These are phyloP conservation scores for Harpagifer antarcticus DNA, from an alignment of 2,797 vertebrate species.

Conservation along the genomic window DNA sequence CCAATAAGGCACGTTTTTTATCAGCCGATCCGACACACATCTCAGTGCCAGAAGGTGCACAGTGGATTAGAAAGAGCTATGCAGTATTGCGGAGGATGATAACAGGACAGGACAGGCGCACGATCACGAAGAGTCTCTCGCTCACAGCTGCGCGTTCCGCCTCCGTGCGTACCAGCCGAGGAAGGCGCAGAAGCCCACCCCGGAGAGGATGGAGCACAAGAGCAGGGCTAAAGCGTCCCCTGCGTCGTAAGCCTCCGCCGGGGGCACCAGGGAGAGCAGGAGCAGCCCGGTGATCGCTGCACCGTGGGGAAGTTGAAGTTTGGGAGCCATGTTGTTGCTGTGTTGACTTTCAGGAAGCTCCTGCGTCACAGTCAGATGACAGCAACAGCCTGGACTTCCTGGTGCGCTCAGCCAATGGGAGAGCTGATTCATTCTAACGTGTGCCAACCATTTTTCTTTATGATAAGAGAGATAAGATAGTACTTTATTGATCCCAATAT, in stretches of 20 bases:
- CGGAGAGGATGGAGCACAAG: constrained; percentile 84
- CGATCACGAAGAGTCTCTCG: too few relatives aligned
- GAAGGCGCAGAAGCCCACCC: constrained; percentile 91
- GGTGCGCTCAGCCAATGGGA: constrained; percentile 73
- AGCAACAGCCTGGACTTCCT: constrained; percentile 68
- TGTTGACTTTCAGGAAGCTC: constrained; percentile 44
- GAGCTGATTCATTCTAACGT: constrained; percentile 25
- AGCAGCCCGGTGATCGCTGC: constrained; percentile 61
- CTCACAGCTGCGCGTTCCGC: constrained; percentile 87
- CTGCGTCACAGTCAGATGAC: constrained; percentile 77
- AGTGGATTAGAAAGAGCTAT: background rate
- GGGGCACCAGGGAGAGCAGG: constrained; percentile 80
- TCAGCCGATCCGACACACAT: constrained; percentile 15
- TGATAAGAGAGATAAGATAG: background rate
- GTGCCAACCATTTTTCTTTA: background rate
- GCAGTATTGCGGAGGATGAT: constrained; percentile 3
- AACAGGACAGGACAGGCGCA: background rate
- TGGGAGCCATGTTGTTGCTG: constrained; percentile 84
- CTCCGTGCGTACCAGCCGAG: constrained; percentile 93
- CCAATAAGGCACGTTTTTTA: constrained; percentile 69
- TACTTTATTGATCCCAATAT: too few relatives aligned
- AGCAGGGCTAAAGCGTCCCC: constrained; percentile 92
- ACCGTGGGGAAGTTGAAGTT: constrained; percentile 40
- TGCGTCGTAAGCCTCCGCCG: constrained; percentile 88
- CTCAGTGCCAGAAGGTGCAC: constrained; percentile 1